Evolutionary conservation across 2,888 invertebrate genomes (phyloP).

Genomic region (Muscina levida): DNA sequence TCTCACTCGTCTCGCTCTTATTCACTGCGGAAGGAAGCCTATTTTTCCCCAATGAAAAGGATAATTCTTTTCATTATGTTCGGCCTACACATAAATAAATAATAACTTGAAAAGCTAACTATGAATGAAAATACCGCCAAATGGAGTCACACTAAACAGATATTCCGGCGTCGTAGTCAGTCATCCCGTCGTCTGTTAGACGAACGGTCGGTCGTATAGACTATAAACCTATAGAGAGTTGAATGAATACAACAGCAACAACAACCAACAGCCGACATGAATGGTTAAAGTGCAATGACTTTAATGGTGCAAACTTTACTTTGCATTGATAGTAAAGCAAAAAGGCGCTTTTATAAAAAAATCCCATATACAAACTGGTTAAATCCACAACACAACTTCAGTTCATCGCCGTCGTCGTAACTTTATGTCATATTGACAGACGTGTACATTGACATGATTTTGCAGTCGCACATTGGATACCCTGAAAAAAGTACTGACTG

Average conservation of each 20-base stretch:
- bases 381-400: conserved; percentile 44
- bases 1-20: no score
- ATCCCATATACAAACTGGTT: neutral
- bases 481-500: no score
- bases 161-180: neutral
- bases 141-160: conserved; percentile 28
- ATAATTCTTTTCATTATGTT: conserved; percentile 58
- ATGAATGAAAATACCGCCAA: conserved; percentile 58
- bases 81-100: conserved; percentile 59
- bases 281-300: conserved; percentile 64
- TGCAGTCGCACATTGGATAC: no score
- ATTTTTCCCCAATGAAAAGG: conserved; percentile 38
- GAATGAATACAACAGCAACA: no score
- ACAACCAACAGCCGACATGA: conserved; percentile 4
- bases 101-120: conserved; percentile 62
- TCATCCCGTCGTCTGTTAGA: conserved; percentile 25
- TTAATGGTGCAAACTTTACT: conserved; percentile 52
- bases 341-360: neutral
- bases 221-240: conserved; percentile 1
- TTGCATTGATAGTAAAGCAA: conserved; percentile 44
- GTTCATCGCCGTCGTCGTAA: conserved; percentile 14
- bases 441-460: conserved; percentile 58
- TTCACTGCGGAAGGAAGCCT: conserved; percentile 28
- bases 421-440: conserved; percentile 47
- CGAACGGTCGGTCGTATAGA: conserved; percentile 24